Conservation (phyloP, 2,113 vertebrate genomes). For the Ursus arctos region DNA sequence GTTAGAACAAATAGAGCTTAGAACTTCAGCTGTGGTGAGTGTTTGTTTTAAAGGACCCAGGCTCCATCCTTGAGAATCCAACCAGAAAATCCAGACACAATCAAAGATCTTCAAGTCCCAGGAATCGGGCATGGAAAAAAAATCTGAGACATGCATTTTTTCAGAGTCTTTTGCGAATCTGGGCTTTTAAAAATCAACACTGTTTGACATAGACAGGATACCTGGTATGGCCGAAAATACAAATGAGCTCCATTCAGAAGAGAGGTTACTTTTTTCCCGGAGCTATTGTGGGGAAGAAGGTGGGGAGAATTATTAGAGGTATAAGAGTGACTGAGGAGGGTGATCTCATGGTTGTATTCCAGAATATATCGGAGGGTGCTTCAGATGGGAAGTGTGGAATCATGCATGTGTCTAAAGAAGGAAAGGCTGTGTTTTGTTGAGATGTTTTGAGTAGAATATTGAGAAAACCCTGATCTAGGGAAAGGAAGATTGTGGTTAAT, state of each 20-base stretch:
- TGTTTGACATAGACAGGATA: not conserved
- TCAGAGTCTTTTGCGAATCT: not conserved
- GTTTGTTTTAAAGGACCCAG: not conserved
- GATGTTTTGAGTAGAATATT: not conserved
- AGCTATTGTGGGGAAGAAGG: not conserved
- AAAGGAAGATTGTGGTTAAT: not conserved
- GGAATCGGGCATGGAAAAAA: not conserved
- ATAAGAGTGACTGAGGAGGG: not conserved
- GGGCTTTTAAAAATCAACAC: not conserved
- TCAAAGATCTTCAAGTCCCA: not conserved
- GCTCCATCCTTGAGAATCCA: not conserved
- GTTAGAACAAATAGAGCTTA: not conserved
- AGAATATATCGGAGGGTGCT: not conserved
- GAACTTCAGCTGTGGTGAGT: not conserved
- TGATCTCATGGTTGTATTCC: not conserved
- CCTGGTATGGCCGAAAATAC: not conserved
- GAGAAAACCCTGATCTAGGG: not conserved
- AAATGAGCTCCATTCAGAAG: not conserved
- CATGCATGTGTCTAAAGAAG: not conserved
- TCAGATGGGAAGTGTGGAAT: not conserved
- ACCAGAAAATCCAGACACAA: not conserved
- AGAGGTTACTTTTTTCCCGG: not conserved
- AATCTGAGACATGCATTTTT: not conserved
- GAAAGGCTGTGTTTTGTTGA: not conserved
- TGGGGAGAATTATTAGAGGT: not conserved